Percentiles rank a stretch among this genome's conserved stretches.
Evolutionary conservation across 2,797 vertebrate species (phyloP).

Genomic region (Phrynocephalus forsythii): DNA sequence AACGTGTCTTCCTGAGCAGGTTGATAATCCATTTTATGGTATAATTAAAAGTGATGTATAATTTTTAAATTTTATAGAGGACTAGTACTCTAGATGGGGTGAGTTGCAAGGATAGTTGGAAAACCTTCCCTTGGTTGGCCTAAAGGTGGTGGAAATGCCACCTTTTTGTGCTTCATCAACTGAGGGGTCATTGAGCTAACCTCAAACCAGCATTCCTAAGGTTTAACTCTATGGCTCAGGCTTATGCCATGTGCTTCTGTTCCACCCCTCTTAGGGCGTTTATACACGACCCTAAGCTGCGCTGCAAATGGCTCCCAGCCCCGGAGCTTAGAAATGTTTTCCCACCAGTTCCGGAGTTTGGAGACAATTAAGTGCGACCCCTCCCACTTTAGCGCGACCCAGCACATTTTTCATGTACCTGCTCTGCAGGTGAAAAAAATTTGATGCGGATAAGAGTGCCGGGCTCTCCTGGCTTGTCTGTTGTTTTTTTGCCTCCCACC

Average conservation of each 20-base stretch:
- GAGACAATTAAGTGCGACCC: too few species aligned
- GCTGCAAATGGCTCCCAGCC: too few species aligned
- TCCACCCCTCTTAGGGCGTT: conserved; percentile 52
- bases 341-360: too few species aligned
- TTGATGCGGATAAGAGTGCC: too few species aligned
- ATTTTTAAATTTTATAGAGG: not conserved
- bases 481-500: too few species aligned
- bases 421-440: too few species aligned
- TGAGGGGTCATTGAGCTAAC: not conserved
- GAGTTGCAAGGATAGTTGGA: not conserved
- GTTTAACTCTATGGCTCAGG: conserved; percentile 13
- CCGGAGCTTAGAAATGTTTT: too few species aligned
- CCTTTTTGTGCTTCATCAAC: accelerated
- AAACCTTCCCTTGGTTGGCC: not conserved
- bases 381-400: too few species aligned
- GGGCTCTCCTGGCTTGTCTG: too few species aligned
- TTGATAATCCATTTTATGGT: accelerated
- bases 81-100: not conserved
- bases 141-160: not conserved
- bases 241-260: not conserved
- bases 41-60: not conserved
- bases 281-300: too few species aligned
- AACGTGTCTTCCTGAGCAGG: not conserved
- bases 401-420: too few species aligned
- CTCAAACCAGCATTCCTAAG: conserved; percentile 21